These are phyloP conservation scores for Lumbricus terrestris DNA, from an alignment of 2,888 invertebrate genomes.

Conservation along the genomic window DNA sequence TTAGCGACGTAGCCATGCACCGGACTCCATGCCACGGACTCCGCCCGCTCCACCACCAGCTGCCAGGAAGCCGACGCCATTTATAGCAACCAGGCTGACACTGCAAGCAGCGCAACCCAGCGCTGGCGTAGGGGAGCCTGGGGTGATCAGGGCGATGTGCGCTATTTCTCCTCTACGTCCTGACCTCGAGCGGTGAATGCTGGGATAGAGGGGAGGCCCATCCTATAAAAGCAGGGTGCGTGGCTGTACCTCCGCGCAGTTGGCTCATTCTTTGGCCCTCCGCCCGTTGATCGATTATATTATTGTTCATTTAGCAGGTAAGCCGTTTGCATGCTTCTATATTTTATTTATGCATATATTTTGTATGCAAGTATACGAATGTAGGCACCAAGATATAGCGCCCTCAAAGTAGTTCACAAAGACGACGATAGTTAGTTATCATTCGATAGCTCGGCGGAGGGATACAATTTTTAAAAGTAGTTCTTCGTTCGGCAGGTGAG, in stretches of 20 bases:
- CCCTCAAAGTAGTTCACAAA: too few species aligned
- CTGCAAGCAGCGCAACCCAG: not conserved
- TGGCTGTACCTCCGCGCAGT: not conserved
- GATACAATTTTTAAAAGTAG: too few species aligned
- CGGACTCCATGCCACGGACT: not conserved
- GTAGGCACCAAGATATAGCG: too few species aligned
- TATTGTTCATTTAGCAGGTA: not conserved
- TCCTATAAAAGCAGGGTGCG: not conserved
- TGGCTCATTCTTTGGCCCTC: not conserved
- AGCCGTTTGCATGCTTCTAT: not conserved
- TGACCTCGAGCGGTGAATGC: not conserved
- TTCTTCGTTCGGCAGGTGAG: not conserved
- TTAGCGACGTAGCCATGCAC: not conserved
- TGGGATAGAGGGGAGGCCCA: not conserved
- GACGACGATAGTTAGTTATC: too few species aligned
- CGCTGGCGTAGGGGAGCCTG: not conserved
- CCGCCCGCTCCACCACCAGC: not conserved
- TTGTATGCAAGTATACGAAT: not conserved
- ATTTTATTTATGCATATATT: not conserved
- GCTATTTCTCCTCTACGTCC: not conserved
- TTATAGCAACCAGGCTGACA: not conserved
- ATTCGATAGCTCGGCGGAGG: too few species aligned
- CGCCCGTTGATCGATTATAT: not conserved
- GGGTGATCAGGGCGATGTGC: not conserved
- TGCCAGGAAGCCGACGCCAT: not conserved